Evolutionary conservation across 2,888 invertebrate species (phyloP).

Genomic region (Agriopis leucophaearia): DNA sequence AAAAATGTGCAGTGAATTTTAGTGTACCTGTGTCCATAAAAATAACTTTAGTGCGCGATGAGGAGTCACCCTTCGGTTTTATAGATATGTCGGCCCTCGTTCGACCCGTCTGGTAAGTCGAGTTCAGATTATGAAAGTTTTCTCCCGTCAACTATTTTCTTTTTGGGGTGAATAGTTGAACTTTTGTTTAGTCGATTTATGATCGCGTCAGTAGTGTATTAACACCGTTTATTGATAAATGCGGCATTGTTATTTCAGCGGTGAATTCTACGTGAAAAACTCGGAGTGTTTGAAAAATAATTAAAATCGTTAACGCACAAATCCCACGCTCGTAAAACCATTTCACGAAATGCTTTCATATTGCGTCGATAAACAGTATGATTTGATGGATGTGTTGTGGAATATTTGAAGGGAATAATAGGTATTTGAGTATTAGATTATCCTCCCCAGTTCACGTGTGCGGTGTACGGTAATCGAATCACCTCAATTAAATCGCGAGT

Average conservation of each 20-base stretch:
- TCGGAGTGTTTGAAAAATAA: slow-evolving; percentile 67
- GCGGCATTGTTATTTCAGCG: slow-evolving; percentile 77
- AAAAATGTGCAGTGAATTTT: slow-evolving; percentile 70
- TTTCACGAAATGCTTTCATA: slow-evolving; percentile 86
- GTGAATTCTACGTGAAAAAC: slow-evolving; percentile 69
- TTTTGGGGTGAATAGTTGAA: slow-evolving; percentile 60
- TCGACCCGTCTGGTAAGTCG: slow-evolving; percentile 85
- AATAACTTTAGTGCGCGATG: slow-evolving; percentile 79
- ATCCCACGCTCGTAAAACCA: slow-evolving; percentile 86
- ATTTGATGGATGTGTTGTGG: slow-evolving; percentile 51
- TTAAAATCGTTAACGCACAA: slow-evolving; percentile 78
- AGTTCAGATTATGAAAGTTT: slow-evolving; percentile 47
- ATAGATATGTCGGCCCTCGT: slow-evolving; percentile 87
- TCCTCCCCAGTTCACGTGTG: slow-evolving; percentile 61
- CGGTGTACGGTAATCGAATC: slow-evolving; percentile 68
- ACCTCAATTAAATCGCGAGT: slow-evolving; percentile 61
- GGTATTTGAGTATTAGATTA: slow-evolving; percentile 57
- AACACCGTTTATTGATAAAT: slow-evolving; percentile 51
- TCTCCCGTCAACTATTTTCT: slow-evolving; percentile 60
- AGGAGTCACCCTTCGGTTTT: slow-evolving; percentile 72
- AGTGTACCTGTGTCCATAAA: slow-evolving; percentile 68
- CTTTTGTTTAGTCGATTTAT: slow-evolving; percentile 50
- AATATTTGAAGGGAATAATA: slow-evolving; percentile 50
- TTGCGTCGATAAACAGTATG: slow-evolving; percentile 53
- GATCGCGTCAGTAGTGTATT: slow-evolving; percentile 51